phyloP scores from a whole-genome alignment of 2,888 invertebrate genomes.

The Clusia tigrina region DNA sequence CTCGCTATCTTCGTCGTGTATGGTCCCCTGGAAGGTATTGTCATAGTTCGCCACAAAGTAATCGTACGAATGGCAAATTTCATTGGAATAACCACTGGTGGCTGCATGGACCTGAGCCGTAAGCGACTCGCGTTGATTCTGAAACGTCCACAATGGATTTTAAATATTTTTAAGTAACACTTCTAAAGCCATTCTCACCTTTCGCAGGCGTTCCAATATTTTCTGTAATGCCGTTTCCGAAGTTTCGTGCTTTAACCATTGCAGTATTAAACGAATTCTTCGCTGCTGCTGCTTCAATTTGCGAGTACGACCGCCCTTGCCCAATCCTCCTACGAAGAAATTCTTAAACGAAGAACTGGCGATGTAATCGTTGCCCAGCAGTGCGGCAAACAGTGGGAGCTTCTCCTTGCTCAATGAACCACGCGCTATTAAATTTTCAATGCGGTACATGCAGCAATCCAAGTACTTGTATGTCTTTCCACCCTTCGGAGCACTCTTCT shows the following conservation, averaged over 20 bases:
- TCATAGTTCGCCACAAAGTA: constrained; percentile 66
- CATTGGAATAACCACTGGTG: constrained; percentile 71
- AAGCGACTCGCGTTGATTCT: constrained; percentile 67
- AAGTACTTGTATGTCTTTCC: constrained; percentile 57
- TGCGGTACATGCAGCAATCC: constrained; percentile 76
- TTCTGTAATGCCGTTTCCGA: constrained; percentile 74
- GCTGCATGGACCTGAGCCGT: constrained; percentile 70
- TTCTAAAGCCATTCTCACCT: too few species aligned
- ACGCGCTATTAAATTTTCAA: constrained; percentile 73
- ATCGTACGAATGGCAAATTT: constrained; percentile 69
- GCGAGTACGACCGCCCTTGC: constrained; percentile 52
- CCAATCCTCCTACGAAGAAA: constrained; percentile 71
- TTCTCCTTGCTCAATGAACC: constrained; percentile 73
- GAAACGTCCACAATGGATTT: constrained; percentile 14
- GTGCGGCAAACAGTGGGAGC: constrained; percentile 80
- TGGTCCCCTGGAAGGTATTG: constrained; percentile 28
- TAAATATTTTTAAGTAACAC: not conserved
- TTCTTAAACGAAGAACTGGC: constrained; percentile 72
- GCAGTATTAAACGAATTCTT: constrained; percentile 74
- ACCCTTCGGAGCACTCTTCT: constrained; percentile 27
- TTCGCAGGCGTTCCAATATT: constrained; percentile 72
- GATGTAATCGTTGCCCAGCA: constrained; percentile 92
- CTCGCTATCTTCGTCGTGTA: constrained; percentile 14
- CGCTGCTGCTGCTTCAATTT: constrained; percentile 70
- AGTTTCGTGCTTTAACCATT: constrained; percentile 79